Evolutionary conservation across 1,140 invertebrate species (phyloP).

Genomic region (Augochlora pura): DNA sequence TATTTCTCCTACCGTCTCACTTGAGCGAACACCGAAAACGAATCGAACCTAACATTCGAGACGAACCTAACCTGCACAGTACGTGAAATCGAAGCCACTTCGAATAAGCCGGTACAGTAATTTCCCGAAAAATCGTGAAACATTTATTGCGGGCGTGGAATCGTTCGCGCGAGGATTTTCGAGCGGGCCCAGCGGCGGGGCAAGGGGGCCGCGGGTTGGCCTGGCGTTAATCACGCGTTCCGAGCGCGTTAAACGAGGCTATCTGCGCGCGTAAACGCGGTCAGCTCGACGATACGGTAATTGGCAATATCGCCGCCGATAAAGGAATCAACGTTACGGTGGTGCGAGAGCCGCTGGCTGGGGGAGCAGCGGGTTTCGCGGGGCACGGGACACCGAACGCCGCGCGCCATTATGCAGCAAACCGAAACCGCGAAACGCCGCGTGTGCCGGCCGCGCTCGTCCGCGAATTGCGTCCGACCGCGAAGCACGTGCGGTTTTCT

Average conservation of each 20-base stretch:
- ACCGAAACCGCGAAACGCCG: slow-evolving; percentile 71
- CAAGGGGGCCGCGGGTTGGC: not conserved
- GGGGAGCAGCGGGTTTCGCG: not conserved
- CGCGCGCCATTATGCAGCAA: slow-evolving; percentile 74
- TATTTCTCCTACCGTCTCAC: no score
- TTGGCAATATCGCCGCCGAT: slow-evolving; percentile 73
- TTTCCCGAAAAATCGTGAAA: no score
- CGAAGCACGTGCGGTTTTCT: slow-evolving; percentile 64
- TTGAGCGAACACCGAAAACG: no score
- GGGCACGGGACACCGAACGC: not conserved
- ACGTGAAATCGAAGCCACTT: no score
- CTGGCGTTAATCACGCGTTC: slow-evolving; percentile 57
- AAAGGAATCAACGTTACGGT: slow-evolving; percentile 69
- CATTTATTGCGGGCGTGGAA: no score
- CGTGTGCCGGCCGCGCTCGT: slow-evolving; percentile 54
- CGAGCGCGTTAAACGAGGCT: slow-evolving; percentile 55
- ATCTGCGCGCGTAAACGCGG: slow-evolving; percentile 57
- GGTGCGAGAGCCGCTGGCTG: slow-evolving; percentile 27
- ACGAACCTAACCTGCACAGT: no score
- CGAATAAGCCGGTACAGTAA: no score
- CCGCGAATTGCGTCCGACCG: slow-evolving; percentile 57
- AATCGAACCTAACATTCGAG: no score
- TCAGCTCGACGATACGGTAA: slow-evolving; percentile 65
- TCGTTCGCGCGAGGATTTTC: not conserved
- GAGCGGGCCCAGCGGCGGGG: not conserved